Evolutionary conservation across 2,113 vertebrate genomes (phyloP).

Genomic region (Riparia riparia): DNA sequence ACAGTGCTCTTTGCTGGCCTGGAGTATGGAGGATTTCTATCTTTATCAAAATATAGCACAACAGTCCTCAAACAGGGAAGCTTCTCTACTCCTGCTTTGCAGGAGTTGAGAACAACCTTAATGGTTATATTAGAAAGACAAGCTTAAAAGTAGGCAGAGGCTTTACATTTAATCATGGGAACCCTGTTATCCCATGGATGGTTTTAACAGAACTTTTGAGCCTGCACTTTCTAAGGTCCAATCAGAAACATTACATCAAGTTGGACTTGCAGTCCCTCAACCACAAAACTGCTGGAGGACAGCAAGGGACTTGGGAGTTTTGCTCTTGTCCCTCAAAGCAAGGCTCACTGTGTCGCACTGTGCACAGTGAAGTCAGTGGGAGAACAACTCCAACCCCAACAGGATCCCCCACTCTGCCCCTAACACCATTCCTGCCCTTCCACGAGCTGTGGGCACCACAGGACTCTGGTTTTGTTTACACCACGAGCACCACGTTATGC

Average conservation of each 20-base stretch:
- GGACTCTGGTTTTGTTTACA: neutral
- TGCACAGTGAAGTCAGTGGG: no score
- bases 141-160: neutral
- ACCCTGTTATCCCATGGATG: neutral
- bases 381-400: neutral
- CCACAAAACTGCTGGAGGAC: neutral
- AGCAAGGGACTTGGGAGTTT: neutral
- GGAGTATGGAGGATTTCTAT: neutral
- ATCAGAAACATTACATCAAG: neutral
- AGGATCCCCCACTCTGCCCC: neutral
- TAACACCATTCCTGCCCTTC: neutral
- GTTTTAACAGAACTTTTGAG: neutral
- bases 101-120: neutral
- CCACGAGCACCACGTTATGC: neutral
- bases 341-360: accelerated
- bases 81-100: neutral
- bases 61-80: neutral
- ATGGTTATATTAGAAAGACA: neutral
- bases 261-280: neutral
- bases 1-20: neutral
- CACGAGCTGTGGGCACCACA: neutral
- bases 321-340: neutral
- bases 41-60: neutral
- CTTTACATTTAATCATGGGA: neutral
- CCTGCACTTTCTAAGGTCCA: neutral